Evolutionary conservation across 2,888 invertebrate genomes (phyloP).

Genomic region (Eulithis testata): DNA sequence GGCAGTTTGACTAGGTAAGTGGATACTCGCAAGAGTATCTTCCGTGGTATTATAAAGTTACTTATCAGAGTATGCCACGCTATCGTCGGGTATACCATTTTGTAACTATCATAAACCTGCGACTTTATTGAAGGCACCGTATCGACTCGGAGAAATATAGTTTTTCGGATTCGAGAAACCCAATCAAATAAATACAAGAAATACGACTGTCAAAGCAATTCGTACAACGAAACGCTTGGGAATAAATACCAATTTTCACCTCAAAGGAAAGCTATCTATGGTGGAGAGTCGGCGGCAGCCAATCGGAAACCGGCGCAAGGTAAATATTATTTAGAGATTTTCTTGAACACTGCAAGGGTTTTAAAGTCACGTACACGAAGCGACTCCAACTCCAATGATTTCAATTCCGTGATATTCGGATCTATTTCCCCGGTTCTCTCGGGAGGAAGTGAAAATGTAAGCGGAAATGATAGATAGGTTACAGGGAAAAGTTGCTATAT

Average conservation of each 20-base stretch:
- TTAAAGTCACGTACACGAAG: conserved; percentile 70
- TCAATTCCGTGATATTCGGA: conserved; percentile 68
- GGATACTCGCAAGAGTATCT: too few relatives aligned
- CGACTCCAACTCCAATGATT: conserved; percentile 60
- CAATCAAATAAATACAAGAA: conserved; percentile 45
- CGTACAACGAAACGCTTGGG: conserved; percentile 58
- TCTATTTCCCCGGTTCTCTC: conserved; percentile 55
- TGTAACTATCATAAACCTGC: conserved; percentile 25
- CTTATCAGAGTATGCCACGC: neutral
- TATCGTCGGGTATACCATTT: conserved; percentile 10
- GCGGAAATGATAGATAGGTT: conserved; percentile 45
- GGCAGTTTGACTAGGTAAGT: too few relatives aligned
- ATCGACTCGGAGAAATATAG: conserved; percentile 30
- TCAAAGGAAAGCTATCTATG: conserved; percentile 65
- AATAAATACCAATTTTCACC: conserved; percentile 72
- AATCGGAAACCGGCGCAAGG: conserved; percentile 63
- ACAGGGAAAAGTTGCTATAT: conserved; percentile 24
- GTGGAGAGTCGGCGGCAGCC: conserved; percentile 53
- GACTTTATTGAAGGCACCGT: conserved; percentile 30
- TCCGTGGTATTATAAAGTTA: too few relatives aligned
- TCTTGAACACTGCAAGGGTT: conserved; percentile 66
- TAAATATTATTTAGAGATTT: conserved; percentile 75
- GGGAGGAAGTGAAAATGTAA: conserved; percentile 53
- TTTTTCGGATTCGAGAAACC: conserved; percentile 36
- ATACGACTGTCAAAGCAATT: conserved; percentile 42